These are phyloP conservation scores for Zaprionus tsacasi DNA, from an alignment of 1,140 invertebrate genomes.

Conservation along the genomic window DNA sequence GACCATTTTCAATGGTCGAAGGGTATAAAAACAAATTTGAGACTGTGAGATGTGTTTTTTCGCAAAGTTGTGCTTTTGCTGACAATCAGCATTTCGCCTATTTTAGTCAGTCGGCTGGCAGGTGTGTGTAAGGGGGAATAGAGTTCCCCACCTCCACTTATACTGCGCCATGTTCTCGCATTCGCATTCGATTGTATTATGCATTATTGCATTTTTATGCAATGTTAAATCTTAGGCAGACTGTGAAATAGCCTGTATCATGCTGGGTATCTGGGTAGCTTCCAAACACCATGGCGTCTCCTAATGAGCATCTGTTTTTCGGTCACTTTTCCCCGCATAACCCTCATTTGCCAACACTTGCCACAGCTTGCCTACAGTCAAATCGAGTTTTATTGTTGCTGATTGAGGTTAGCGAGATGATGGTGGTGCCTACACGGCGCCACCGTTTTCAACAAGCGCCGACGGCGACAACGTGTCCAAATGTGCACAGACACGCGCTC, in stretches of 20 bases:
- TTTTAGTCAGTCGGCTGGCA: conserved; percentile 30
- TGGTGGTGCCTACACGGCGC: conserved; percentile 59
- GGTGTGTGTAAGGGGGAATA: neutral
- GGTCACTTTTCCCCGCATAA: too few relatives aligned
- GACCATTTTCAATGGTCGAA: too few relatives aligned
- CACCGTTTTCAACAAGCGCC: conserved; percentile 36
- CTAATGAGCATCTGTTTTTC: neutral
- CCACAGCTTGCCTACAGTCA: conserved; percentile 29
- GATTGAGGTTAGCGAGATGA: conserved; percentile 7
- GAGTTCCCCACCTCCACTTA: too few relatives aligned
- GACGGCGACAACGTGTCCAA: conserved; percentile 61
- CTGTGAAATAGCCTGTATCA: neutral
- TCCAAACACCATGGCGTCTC: too few relatives aligned
- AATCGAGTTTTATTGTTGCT: conserved; percentile 62
- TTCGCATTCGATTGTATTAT: neutral
- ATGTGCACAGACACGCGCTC: conserved; percentile 63
- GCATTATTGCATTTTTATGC: too few relatives aligned
- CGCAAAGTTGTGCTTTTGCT: too few relatives aligned
- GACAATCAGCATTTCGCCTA: conserved; percentile 67
- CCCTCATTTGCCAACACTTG: neutral
- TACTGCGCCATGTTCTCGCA: neutral
- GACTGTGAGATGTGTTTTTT: too few relatives aligned
- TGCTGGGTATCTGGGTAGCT: neutral
- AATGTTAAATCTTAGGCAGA: neutral
- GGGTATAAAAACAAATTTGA: too few relatives aligned